Evolutionary conservation across 1,140 invertebrate species (phyloP).

Genomic region (Sminthurinus signatus): DNA sequence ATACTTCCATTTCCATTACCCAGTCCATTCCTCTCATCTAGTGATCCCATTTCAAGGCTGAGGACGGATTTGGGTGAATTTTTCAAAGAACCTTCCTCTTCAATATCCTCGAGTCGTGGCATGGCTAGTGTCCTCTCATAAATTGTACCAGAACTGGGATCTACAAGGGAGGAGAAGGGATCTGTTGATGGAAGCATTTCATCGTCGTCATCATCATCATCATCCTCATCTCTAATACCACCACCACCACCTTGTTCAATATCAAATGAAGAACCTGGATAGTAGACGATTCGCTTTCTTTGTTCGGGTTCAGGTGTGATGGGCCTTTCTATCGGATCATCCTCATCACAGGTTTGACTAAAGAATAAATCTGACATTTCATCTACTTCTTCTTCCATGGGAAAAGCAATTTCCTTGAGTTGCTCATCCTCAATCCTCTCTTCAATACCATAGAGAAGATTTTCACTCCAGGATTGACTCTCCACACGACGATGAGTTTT

Average conservation of each 20-base stretch:
- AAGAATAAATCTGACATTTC: constrained; percentile 35
- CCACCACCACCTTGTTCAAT: too few relatives aligned
- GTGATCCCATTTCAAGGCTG: constrained; percentile 33
- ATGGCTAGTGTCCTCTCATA: constrained; percentile 19
- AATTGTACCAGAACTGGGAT: neutral
- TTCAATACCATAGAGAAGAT: constrained; percentile 38
- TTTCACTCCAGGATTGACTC: constrained; percentile 34
- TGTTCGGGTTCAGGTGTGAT: constrained; percentile 49
- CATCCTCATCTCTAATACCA: neutral
- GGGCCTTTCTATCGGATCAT: constrained; percentile 50
- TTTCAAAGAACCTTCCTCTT: constrained; percentile 34
- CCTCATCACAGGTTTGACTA: constrained; percentile 36
- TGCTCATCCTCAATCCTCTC: constrained; percentile 42
- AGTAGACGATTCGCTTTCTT: constrained; percentile 41
- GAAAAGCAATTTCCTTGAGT: constrained; percentile 43
- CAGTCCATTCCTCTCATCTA: constrained; percentile 10
- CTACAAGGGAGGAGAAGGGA: neutral
- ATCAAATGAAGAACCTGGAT: constrained; percentile 35
- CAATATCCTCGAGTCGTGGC: constrained; percentile 35
- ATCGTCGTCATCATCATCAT: constrained; percentile 26
- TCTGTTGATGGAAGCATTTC: too few relatives aligned
- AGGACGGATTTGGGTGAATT: constrained; percentile 36
- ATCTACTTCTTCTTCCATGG: constrained; percentile 42
- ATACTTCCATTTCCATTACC: neutral
- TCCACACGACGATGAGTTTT: constrained; percentile 28